Evolutionary conservation across 2,113 vertebrate species (phyloP).

Genomic region (Perccottus glenii): DNA sequence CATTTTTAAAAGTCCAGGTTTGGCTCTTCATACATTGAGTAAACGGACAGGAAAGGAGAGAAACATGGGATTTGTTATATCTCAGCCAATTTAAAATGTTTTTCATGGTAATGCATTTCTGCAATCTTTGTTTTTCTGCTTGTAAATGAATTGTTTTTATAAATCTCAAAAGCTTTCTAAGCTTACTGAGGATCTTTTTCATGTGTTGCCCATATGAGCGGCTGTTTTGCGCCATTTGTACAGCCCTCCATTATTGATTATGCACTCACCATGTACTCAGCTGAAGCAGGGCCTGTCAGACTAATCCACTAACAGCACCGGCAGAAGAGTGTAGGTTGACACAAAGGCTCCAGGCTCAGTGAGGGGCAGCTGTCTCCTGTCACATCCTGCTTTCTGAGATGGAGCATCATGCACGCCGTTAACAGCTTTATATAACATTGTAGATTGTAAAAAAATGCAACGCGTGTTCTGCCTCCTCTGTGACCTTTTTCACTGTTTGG

Average conservation of each 20-base stretch:
- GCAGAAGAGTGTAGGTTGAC: conserved; percentile 29
- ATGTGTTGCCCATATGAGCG: conserved; percentile 34
- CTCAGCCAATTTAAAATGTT: no score
- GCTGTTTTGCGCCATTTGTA: conserved; percentile 34
- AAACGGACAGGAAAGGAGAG: no score
- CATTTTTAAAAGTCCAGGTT: no score
- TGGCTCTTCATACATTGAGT: no score
- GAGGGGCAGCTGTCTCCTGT: conserved; percentile 21
- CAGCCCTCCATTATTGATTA: conserved; percentile 69
- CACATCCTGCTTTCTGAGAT: conserved; percentile 8
- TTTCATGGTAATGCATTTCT: no score
- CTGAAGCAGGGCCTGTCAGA: conserved; percentile 34
- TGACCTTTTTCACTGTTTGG: background rate
- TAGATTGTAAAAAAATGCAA: no score
- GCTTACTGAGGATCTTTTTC: no score
- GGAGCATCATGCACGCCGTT: conserved; percentile 11
- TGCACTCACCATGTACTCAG: conserved; percentile 47
- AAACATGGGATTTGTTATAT: no score
- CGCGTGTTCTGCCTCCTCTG: background rate
- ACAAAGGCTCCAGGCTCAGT: conserved; percentile 38
- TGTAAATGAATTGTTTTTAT: no score
- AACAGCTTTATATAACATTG: background rate
- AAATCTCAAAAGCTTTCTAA: no score
- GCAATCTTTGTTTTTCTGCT: no score
- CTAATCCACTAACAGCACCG: conserved; percentile 56